Base-by-base conservation (phyloP, 2,113 vertebrate species). In the Sporophila hypoxantha region DNA sequence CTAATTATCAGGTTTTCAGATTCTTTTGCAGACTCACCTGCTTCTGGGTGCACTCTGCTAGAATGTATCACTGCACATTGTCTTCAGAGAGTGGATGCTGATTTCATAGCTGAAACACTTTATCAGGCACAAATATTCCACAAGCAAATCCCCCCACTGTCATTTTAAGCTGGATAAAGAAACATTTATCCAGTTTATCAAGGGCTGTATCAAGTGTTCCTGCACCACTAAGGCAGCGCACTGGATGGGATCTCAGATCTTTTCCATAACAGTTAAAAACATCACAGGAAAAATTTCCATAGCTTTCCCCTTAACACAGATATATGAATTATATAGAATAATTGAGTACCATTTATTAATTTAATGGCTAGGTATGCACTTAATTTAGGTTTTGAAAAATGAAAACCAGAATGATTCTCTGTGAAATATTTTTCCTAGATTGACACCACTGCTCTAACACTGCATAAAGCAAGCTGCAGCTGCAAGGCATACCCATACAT, bases 21-120 rank as follows among this genome's bases (percentile, higher is more conserved):
- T 46, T 66, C 52, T 55, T 76, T 32, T 60, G 26, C 47, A 76
- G 42, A 74, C n/a, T 80, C 42, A 49, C 6, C 50, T 25, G 9
- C 29, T 55, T 61, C 26, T 16, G 27, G 37, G 2, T 30, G 23
- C 8, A 65, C 16, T n/a, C 41, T 73, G 30, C 44, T 78, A 47
- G 39, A 55, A 74, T 20, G n/a, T 55, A 59, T 55, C 47, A 42
- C 8, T 25, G 29, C 19, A 61, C 50, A 19, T 14, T 26, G 9
- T 27, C 23, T 69, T 85, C 17, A 67, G 25, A 73, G 12, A 80
- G 19, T 4, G 6, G n/a, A 36, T 6, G 16, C 18, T 30, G 27
- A 61, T 73, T 73, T 69, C 0, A 0, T 15, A 71, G 61, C 36
- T 67, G 47, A 60, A 87, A 71, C 17, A 41, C 3, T 1, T 0